Conservation (phyloP, 2,888 invertebrate species). For the Tineola bisselliella region DNA sequence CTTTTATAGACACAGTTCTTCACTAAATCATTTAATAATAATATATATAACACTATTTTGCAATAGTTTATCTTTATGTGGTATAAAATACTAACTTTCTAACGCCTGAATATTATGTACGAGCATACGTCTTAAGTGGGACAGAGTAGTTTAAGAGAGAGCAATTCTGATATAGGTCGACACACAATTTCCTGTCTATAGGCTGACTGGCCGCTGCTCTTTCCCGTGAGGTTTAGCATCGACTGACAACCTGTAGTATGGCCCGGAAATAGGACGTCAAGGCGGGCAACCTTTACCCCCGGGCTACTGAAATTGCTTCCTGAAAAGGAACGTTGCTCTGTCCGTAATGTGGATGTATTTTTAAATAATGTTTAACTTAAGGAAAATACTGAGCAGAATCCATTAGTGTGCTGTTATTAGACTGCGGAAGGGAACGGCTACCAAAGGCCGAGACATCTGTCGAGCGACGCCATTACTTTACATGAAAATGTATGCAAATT, state of each 20-base stretch:
- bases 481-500: no score
- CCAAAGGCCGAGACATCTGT: no score
- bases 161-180: slow-evolving; percentile 51
- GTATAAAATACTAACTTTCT: not conserved
- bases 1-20: no score
- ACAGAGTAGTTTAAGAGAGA: slow-evolving; percentile 15
- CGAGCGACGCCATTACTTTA: no score
- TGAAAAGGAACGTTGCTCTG: slow-evolving; percentile 18
- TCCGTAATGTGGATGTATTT: not conserved
- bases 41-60: no score
- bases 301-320: slow-evolving; percentile 50
- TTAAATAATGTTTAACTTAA: not conserved
- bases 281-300: slow-evolving; percentile 40
- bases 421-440: not conserved
- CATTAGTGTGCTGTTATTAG: not conserved
- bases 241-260: slow-evolving; percentile 49
- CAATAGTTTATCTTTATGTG: no score
- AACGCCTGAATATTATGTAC: not conserved
- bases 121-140: not conserved
- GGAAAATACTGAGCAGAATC: not conserved
- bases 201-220: slow-evolving; percentile 34
- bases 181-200: slow-evolving; percentile 55
- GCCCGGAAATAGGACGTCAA: slow-evolving; percentile 58
- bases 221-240: slow-evolving; percentile 42
- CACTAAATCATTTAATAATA: not conserved